phyloP scores from a whole-genome alignment of 2,888 invertebrate species.

The Holacanthella duospinosa region DNA sequence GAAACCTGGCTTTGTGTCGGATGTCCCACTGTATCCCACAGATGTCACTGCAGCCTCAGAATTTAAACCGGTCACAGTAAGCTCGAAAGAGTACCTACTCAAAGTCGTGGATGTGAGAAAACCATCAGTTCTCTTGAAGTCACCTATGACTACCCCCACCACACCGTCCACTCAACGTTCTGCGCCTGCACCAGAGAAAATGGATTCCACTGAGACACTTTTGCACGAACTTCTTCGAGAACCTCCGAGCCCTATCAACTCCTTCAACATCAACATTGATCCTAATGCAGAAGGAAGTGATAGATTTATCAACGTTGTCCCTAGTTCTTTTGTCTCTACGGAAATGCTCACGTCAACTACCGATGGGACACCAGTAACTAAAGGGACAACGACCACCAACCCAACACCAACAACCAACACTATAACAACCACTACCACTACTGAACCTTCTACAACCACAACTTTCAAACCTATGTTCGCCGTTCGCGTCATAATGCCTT shows the following conservation, averaged over 20 bases:
- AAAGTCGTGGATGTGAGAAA: conserved; percentile 11
- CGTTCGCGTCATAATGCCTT: neutral
- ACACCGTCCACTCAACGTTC: conserved; percentile 12
- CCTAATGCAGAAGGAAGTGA: conserved; percentile 6
- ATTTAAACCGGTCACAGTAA: conserved; percentile 21
- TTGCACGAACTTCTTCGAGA: conserved; percentile 9
- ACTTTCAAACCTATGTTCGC: conserved; percentile 7
- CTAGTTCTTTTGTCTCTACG: neutral
- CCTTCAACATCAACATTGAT: conserved; percentile 20
- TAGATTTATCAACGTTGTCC: neutral
- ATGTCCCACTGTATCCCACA: conserved; percentile 20
- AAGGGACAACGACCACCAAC: neutral
- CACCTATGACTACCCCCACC: conserved; percentile 18
- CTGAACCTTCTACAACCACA: neutral
- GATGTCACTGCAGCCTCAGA: conserved; percentile 28
- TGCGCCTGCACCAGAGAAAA: conserved; percentile 28
- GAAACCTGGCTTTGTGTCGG: conserved; percentile 21
- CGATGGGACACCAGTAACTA: neutral
- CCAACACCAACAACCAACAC: neutral
- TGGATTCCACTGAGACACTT: conserved; percentile 29
- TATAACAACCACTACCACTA: neutral
- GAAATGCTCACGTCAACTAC: neutral
- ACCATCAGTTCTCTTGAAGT: neutral
- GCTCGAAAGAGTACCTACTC: conserved; percentile 3
- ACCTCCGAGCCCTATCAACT: conserved; percentile 22